These are phyloP conservation scores for Burhinus bistriatus DNA, from an alignment of 2,113 vertebrate genomes.

Conservation along the genomic window DNA sequence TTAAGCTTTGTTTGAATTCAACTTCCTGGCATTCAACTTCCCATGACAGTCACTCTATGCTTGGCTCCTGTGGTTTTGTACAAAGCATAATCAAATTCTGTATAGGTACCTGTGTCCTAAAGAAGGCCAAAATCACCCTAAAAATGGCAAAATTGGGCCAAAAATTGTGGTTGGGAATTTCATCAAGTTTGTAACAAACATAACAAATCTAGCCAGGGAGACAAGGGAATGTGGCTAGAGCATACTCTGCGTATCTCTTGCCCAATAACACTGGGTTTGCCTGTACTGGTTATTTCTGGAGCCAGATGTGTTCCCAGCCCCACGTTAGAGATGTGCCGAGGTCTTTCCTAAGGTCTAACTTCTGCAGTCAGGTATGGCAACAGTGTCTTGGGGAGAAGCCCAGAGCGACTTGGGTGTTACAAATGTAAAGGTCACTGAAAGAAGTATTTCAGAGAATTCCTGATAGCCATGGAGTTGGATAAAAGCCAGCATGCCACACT, in stretches of 20 bases:
- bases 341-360: background rate
- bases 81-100: background rate
- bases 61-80: background rate
- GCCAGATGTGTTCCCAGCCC: background rate
- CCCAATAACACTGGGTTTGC: background rate
- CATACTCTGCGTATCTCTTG: background rate
- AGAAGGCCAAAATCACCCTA: background rate
- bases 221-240: background rate
- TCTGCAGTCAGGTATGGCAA: background rate
- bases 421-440: background rate
- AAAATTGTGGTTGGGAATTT: background rate
- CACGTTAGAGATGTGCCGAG: rapidly evolving
- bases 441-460: background rate
- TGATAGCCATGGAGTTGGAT: conserved; percentile 13
- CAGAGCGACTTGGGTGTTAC: background rate
- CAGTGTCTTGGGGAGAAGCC: background rate
- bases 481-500: conserved; percentile 54
- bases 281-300: background rate
- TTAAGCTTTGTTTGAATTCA: background rate
- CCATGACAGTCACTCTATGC: background rate
- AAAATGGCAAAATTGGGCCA: background rate
- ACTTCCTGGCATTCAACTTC: background rate
- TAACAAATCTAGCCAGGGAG: background rate
- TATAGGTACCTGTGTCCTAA: background rate
- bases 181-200: background rate